These are phyloP conservation scores for Ferrisia virgata DNA, from an alignment of 2,888 invertebrate species.

Conservation along the genomic window DNA sequence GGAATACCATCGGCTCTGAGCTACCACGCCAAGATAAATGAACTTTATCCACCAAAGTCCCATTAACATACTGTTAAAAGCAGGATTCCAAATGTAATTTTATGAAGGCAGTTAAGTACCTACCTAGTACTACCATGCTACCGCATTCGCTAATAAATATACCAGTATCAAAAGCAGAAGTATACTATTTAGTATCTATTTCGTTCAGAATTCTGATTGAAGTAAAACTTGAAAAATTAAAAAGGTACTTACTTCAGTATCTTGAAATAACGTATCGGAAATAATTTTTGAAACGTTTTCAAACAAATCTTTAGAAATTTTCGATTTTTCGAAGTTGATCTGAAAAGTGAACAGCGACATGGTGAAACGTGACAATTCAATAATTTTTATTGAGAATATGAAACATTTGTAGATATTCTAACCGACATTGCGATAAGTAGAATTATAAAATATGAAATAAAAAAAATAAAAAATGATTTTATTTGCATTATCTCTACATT, in stretches of 20 bases:
- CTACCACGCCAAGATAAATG: conserved; percentile 27
- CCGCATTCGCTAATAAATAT: no score
- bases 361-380: neutral
- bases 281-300: neutral
- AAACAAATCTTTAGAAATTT: neutral
- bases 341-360: conserved; percentile 36
- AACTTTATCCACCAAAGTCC: neutral
- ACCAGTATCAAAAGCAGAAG: no score
- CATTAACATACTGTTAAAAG: neutral
- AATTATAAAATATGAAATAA: no score
- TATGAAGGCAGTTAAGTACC: neutral
- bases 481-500: neutral
- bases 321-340: conserved; percentile 33
- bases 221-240: neutral
- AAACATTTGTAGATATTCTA: neutral
- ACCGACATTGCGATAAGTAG: neutral
- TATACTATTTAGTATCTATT: no score
- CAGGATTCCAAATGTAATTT: neutral
- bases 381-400: neutral
- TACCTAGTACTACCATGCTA: no score
- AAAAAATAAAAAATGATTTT: neutral
- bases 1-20: neutral
- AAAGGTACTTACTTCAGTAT: conserved; percentile 15
- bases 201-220: no score
- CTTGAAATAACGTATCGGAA: neutral